Percentiles rank a stretch among this genome's conserved stretches.
Conservation (phyloP, 2,888 invertebrate genomes). For the Drosophila cognata region DNA sequence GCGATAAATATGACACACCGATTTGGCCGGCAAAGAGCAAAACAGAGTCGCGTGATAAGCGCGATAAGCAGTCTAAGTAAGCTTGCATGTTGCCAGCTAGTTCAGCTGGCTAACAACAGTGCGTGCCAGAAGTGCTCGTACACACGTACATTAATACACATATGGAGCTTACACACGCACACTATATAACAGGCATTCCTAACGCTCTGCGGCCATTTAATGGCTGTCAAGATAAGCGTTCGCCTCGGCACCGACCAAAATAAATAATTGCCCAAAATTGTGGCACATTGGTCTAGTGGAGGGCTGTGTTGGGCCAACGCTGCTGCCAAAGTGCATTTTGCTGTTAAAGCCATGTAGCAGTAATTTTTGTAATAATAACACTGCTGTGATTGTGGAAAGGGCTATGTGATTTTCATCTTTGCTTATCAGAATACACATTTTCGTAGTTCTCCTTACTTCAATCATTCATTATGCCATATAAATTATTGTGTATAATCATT, state of each 20-base stretch:
- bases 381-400: slow-evolving; percentile 4
- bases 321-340: slow-evolving; percentile 45
- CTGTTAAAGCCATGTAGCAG: slow-evolving; percentile 23
- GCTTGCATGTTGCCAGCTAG: slow-evolving; percentile 29
- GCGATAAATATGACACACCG: slow-evolving; percentile 64
- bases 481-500: background rate
- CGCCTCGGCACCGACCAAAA: slow-evolving; percentile 45
- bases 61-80: slow-evolving; percentile 52
- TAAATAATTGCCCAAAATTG: slow-evolving; percentile 72
- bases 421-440: background rate
- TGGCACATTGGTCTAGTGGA: slow-evolving; percentile 29
- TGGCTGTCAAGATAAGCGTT: slow-evolving; percentile 74
- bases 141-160: slow-evolving; percentile 17
- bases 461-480: background rate
- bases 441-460: background rate
- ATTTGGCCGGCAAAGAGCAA: slow-evolving; percentile 30
- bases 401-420: background rate
- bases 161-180: background rate
- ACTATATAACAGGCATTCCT: slow-evolving; percentile 67
- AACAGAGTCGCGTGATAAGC: slow-evolving; percentile 70
- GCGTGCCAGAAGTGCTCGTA: slow-evolving; percentile 62
- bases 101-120: slow-evolving; percentile 33
- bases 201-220: slow-evolving; percentile 72
- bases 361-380: slow-evolving; percentile 1
- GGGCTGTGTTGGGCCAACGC: background rate